Conservation (phyloP, 2,888 invertebrate genomes). For the Callinectes sapidus region DNA sequence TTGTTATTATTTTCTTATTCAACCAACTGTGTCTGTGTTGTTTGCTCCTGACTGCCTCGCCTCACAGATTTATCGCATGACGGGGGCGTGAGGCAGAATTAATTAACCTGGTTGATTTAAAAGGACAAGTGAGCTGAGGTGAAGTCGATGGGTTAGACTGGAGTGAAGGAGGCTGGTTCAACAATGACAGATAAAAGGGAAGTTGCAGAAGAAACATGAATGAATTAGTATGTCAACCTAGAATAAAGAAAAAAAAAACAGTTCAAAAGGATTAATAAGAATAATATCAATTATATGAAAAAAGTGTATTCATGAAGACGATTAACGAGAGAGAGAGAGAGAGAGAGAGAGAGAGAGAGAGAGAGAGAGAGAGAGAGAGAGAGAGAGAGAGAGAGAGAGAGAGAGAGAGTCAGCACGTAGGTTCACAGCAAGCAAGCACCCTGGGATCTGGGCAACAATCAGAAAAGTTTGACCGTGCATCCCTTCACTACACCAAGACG, state of each 20-base stretch:
- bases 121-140: too few relatives aligned
- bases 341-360: slow-evolving; percentile 39
- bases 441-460: not conserved
- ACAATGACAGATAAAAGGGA: not conserved
- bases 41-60: not conserved
- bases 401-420: not conserved
- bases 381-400: slow-evolving; percentile 24
- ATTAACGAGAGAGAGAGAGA: too few relatives aligned
- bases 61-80: not conserved
- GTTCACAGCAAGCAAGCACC: slow-evolving; percentile 7
- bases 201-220: not conserved
- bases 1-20: not conserved
- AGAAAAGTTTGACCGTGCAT: not conserved
- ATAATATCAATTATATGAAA: not conserved
- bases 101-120: not conserved
- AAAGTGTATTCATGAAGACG: not conserved
- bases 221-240: too few relatives aligned
- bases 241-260: too few relatives aligned
- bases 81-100: not conserved
- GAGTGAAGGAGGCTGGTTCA: not conserved
- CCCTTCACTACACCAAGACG: not conserved
- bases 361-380: slow-evolving; percentile 20
- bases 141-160: not conserved
- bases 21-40: not conserved
- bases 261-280: too few relatives aligned